Percentiles rank a stretch among this genome's conserved stretches.
Conservation (phyloP, 2,888 invertebrate genomes). For the Pyrocoelia pectoralis region DNA sequence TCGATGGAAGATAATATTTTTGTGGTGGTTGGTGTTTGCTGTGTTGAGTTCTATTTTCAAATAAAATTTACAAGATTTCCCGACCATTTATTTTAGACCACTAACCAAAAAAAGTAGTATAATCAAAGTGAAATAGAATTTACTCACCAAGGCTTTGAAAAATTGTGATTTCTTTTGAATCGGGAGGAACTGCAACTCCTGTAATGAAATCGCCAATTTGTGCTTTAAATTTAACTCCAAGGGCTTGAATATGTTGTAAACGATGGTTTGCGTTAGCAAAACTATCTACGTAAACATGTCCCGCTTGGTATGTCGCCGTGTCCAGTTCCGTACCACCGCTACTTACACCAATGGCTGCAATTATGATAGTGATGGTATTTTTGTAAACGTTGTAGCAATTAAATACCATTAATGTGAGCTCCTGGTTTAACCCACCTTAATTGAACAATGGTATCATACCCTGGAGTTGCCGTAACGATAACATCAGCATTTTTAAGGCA, state of each 20-base stretch:
- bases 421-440: constrained; percentile 63
- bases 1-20: too few species aligned
- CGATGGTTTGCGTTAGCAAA: constrained; percentile 63
- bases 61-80: too few species aligned
- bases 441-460: constrained; percentile 62
- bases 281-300: constrained; percentile 66
- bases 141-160: constrained; percentile 69
- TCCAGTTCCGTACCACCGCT: constrained; percentile 63
- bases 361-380: constrained; percentile 30
- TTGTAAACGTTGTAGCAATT: neutral
- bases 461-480: constrained; percentile 67
- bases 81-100: too few species aligned
- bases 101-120: too few species aligned
- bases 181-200: constrained; percentile 50
- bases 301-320: constrained; percentile 61
- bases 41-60: too few species aligned
- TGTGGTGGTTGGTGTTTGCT: too few species aligned
- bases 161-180: constrained; percentile 59
- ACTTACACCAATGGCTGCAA: constrained; percentile 67
- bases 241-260: constrained; percentile 54
- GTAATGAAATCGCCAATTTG: constrained; percentile 66
- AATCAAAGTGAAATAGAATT: too few species aligned
- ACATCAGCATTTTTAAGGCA: constrained; percentile 68
- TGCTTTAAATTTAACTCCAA: constrained; percentile 62
- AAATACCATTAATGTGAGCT: constrained; percentile 69